phyloP scores from a whole-genome alignment of 35 echinoderm and acorn worm genomes.

The Acanthaster planci region DNA sequence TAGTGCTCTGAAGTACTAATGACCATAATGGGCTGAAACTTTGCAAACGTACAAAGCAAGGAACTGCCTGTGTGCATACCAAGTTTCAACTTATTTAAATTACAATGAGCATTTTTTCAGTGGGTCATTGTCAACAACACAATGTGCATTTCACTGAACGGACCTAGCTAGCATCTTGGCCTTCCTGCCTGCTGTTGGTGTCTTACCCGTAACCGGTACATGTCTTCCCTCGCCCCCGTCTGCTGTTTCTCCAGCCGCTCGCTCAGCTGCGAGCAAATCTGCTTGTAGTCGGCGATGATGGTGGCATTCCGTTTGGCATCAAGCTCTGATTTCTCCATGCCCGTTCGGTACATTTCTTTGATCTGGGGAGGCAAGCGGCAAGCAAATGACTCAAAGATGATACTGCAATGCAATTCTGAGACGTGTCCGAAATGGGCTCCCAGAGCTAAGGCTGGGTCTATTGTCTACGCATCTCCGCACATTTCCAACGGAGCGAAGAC shows the following conservation, averaged over 20 bases:
- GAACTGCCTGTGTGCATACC: background rate
- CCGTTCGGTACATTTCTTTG: slow-evolving; percentile 91
- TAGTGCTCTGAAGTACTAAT: too few species aligned
- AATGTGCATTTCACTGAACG: background rate
- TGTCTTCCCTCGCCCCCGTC: slow-evolving; percentile 52
- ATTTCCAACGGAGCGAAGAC: too few species aligned
- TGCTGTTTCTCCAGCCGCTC: slow-evolving; percentile 89
- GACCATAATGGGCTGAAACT: too few species aligned
- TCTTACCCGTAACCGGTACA: slow-evolving; percentile 77
- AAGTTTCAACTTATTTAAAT: background rate
- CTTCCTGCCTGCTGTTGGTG: background rate
- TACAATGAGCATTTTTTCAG: background rate
- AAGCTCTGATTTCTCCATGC: slow-evolving; percentile 67
- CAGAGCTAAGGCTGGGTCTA: too few species aligned
- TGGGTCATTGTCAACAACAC: background rate
- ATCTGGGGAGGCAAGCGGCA: slow-evolving; percentile 50
- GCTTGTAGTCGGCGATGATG: slow-evolving; percentile 93
- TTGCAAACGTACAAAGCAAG: too few species aligned
- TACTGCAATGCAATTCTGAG: too few species aligned
- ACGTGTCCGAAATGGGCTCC: too few species aligned
- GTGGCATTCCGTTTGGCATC: slow-evolving; percentile 68
- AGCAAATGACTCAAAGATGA: too few species aligned
- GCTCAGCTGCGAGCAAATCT: slow-evolving; percentile 93
- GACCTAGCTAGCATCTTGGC: background rate
- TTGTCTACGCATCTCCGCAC: too few species aligned